Evolutionary conservation across 2,113 vertebrate species (phyloP).

Genomic region (Otocyon megalotis): DNA sequence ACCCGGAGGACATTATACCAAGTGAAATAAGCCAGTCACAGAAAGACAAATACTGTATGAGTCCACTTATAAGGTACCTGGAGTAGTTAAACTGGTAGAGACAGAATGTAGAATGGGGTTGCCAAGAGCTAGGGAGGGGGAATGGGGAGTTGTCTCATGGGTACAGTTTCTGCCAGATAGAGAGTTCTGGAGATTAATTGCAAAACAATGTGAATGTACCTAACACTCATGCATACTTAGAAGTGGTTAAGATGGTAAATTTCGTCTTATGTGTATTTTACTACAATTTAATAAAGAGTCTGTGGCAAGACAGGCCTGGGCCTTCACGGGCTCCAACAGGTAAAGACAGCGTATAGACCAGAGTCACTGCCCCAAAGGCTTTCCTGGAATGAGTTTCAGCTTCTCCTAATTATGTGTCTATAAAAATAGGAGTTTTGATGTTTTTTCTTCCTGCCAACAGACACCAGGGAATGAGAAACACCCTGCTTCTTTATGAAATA

Average conservation of each 20-base stretch:
- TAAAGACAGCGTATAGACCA: neutral
- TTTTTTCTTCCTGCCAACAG: neutral
- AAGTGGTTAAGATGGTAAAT: neutral
- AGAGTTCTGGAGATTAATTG: neutral
- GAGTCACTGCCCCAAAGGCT: neutral
- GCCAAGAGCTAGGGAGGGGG: neutral
- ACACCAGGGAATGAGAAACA: neutral
- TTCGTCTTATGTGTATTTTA: neutral
- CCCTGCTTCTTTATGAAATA: neutral
- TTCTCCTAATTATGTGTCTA: neutral
- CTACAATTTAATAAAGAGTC: neutral
- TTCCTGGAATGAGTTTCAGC: neutral
- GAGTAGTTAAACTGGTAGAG: neutral
- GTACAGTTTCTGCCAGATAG: neutral
- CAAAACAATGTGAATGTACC: accelerated
- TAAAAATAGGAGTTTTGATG: neutral
- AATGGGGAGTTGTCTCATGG: neutral
- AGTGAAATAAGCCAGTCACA: neutral
- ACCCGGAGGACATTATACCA: neutral
- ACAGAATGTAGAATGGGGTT: neutral
- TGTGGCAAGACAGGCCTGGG: neutral
- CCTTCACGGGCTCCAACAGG: neutral
- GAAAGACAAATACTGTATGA: neutral
- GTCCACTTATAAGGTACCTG: neutral
- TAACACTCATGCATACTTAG: neutral